Base-by-base conservation (phyloP, 1,140 invertebrate species). In the Drosophila pectinifera region DNA sequence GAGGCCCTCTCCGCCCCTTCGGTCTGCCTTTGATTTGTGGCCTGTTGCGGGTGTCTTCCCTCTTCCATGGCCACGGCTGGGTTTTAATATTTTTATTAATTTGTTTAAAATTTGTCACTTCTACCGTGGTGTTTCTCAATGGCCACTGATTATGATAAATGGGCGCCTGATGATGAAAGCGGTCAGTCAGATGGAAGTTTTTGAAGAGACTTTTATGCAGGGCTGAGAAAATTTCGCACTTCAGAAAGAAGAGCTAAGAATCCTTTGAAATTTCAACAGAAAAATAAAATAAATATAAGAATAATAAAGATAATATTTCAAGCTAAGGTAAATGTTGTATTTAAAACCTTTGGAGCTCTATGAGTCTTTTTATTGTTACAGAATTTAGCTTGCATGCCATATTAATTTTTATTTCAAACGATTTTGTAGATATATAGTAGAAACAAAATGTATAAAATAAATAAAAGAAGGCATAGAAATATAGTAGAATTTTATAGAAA, bases 91-190 rank as follows among this genome's bases (percentile, higher is more conserved):
- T 80, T 78, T 88, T 86, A 86, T 86, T 86, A 86, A 86, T 86
- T 86, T 86, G 82, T 82, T 86, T 64, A 83, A 88, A 88, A 86
- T 86, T 86, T 86, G 82, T 86, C 82, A 86, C 82, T 88, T 75
- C 64, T 46, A 79, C 42, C 59, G 64, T 58, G 58, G 54, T 38
- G 14, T 45, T 31, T 39, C 48, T 78, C 59, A 84, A 69, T 68
- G 59, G 41, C 38, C 46, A 49, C 56, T 82, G 74, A 68, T 72
- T 70, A 62, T 67, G 64, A 72, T 58, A 49, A 46, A 70, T 76
- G 75, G 46, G 7, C 16, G 42, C 43, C 54, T 36, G 65, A 54
- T 26, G 36, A 58, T 67, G 18, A 76, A 68, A 59, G 63, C 14
- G 72, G 39, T 26, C 68, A 72, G n/a, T 18, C 41, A 34, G 20